Percentiles rank a stretch among this genome's conserved stretches.
Conservation (phyloP, 1,140 invertebrate species). For the Nomia melanderi region DNA sequence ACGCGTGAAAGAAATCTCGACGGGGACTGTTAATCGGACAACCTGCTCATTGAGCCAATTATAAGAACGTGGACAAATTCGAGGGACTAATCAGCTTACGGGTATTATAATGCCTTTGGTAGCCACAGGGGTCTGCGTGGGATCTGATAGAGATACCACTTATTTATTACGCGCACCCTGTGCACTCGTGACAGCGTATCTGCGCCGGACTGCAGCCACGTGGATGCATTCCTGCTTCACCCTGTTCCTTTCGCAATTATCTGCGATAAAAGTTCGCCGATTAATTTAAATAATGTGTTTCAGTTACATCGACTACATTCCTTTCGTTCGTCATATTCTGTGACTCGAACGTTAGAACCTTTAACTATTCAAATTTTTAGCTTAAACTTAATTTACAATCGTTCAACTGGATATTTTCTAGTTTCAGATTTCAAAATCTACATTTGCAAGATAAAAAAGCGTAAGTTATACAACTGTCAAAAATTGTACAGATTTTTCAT, state of each 20-base stretch:
- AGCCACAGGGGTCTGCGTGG: constrained; percentile 73
- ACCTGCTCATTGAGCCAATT: constrained; percentile 76
- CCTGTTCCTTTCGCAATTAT: not conserved
- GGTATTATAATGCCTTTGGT: constrained; percentile 70
- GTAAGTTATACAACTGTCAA: too few species aligned
- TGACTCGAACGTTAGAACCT: too few species aligned
- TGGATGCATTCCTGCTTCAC: constrained; percentile 19
- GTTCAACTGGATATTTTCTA: too few species aligned
- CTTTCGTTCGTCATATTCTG: too few species aligned
- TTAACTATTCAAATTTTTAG: too few species aligned
- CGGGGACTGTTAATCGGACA: constrained; percentile 66
- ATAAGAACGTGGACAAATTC: constrained; percentile 79
- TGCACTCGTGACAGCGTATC: constrained; percentile 42
- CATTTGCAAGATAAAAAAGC: too few species aligned
- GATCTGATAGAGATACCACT: constrained; percentile 77
- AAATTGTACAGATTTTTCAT: too few species aligned
- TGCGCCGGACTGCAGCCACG: constrained; percentile 18
- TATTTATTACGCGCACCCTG: constrained; percentile 74
- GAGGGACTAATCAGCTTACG: constrained; percentile 78
- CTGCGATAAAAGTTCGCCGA: not conserved
- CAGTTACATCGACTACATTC: too few species aligned
- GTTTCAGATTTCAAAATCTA: too few species aligned
- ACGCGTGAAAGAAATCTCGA: constrained; percentile 8
- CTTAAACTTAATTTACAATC: too few species aligned
- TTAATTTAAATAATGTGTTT: too few species aligned